These are phyloP conservation scores for Coelopa frigida DNA, from an alignment of 1,140 invertebrate species.

Conservation along the genomic window DNA sequence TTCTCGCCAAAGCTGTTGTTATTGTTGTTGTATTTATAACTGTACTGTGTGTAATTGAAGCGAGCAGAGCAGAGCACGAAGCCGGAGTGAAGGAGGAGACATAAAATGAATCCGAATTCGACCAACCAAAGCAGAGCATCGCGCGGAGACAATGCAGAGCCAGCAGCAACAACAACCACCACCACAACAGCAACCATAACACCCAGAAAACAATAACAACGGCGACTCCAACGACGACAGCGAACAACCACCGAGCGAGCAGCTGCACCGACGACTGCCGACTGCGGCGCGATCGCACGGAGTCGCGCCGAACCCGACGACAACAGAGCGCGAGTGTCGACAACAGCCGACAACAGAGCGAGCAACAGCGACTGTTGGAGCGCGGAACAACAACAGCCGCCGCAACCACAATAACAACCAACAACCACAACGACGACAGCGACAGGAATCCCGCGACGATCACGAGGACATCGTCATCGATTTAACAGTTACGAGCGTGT, in stretches of 20 bases:
- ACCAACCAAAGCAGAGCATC: too few relatives aligned
- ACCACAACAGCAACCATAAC: not conserved
- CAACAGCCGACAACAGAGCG: not conserved
- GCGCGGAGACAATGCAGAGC: not conserved
- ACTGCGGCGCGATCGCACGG: not conserved
- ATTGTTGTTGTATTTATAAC: not conserved
- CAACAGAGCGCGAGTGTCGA: not conserved
- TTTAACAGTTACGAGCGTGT: too few relatives aligned
- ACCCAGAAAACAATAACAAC: too few relatives aligned
- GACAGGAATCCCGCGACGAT: too few relatives aligned
- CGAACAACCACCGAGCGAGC: not conserved
- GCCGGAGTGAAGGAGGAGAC: not conserved
- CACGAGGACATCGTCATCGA: too few relatives aligned
- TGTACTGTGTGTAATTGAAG: slow-evolving; percentile 7
- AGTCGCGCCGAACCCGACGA: slow-evolving; percentile 6
- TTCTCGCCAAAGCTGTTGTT: not conserved
- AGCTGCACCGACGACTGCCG: not conserved
- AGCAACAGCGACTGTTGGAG: not conserved
- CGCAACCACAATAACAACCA: not conserved
- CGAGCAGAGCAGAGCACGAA: not conserved
- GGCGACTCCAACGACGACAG: too few relatives aligned
- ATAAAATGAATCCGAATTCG: too few relatives aligned
- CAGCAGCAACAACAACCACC: not conserved
- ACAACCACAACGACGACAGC: slow-evolving; percentile 6
- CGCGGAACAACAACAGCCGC: not conserved